Base-by-base conservation (phyloP, 2,113 vertebrate species). In the Pedetes capensis region DNA sequence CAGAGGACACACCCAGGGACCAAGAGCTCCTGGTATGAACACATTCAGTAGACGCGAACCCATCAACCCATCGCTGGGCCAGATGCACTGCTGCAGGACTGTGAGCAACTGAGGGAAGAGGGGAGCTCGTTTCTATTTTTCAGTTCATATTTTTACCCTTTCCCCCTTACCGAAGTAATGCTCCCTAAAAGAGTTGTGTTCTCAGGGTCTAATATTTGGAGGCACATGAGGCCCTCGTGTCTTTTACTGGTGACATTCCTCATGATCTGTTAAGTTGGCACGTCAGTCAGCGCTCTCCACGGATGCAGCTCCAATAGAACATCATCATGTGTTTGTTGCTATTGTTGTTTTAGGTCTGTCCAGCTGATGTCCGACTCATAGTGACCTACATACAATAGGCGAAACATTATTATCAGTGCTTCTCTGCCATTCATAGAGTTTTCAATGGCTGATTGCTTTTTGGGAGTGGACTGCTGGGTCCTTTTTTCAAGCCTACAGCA, bases 31-130 rank as follows among this genome's bases (percentile, higher is more conserved):
- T 27, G 22, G 1, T 2, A 13, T 53, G 47, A 55, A 66, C 16
- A 20, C 25, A 25, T 2, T 29, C 22, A 23, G 39, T 68, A n/a
- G 3, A 18, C 0, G 0, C 2, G 12, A 34, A 22, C 29, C 66
- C 32, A 1, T 55, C n/a, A n/a, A n/a, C n/a, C n/a, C n/a, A n/a
- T n/a, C n/a, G n/a, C 69, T 72, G 32, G 23, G 4, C 9, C 25
- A 8, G 16, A 39, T 1, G 16, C 18, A 53, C 32, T 25, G 2
- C 3, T 20, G 4, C 89, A 8, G 0, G 27, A 42, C 23, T 10
- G 29, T 39, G 53, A 76, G 49, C 63, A n/a, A 44, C 61, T 20
- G 51, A 83, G 11, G 59, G 59, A 49, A 32, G 53, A 71, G 22
- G 42, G 63, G 9, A 32, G 10, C 16, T 42, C 13, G 44, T 32